Base-by-base conservation (phyloP, 1,140 invertebrate genomes). In the Drosophila orena region DNA sequence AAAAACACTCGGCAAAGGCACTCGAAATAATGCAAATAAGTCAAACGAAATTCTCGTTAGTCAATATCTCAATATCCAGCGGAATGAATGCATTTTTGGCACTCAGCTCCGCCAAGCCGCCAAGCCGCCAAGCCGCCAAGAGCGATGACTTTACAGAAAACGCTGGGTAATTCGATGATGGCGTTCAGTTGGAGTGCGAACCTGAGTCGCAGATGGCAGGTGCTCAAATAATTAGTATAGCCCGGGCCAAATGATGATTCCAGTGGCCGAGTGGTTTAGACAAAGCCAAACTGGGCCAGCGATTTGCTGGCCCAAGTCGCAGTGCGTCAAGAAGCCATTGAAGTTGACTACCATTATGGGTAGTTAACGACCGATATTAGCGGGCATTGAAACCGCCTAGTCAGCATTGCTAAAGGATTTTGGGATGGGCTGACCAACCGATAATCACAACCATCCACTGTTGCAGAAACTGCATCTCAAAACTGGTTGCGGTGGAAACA, bases 121-220 rank as follows among this genome's bases (percentile, higher is more conserved):
- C 24, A 24, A 24, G 40, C 43, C 24, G 62, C 38, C 44, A 30
- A 75, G 8, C 27, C 27, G 30, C 38, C 44, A 30, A 75, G 62
- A 69, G 59, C 58, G 70, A 79, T 80, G 77, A 80, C 77, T 74
- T 56, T n/a, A 54, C 77, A 79, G 14, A 79, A 75, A 75, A 30
- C 58, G 69, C 68, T 72, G 37, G 52, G 46, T 65, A 38, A 74
- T 74, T 57, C 70, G 53, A 56, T 75, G 57, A 75, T 75, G 58
- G 70, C 72, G 60, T 75, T 75, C 72, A 65, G 71, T 75, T 75
- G 43, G 42, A 58, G 47, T 52, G 56, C 30, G 20, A 72, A 38
- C 46, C 35, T 42, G 56, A 73, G 56, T 62, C 40, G 30, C 12
- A 49, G 47, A 58, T 74, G 52, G 68, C 68, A 71, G 68, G 68